Evolutionary conservation across 2,113 vertebrate species (phyloP).

Genomic region (Tragulus kanchil): DNA sequence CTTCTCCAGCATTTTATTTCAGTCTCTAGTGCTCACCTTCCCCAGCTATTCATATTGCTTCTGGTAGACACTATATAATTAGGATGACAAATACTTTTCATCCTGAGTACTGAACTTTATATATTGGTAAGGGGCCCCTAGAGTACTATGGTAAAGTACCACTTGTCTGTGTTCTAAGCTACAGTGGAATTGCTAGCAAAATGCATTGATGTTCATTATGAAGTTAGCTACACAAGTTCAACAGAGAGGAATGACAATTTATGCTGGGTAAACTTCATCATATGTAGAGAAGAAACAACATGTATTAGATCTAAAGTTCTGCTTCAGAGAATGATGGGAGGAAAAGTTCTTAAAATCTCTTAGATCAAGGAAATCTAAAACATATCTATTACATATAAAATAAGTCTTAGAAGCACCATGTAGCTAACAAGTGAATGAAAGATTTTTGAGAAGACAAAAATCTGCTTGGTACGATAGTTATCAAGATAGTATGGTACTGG

Average conservation of each 20-base stretch:
- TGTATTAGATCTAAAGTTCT: neutral
- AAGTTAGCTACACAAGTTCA: neutral
- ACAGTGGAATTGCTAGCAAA: neutral
- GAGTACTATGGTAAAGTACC: neutral
- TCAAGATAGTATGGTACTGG: too few species aligned
- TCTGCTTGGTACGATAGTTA: too few species aligned
- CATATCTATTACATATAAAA: neutral
- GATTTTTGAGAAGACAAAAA: neutral
- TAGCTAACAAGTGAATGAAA: neutral
- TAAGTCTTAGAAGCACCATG: neutral
- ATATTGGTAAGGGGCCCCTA: neutral
- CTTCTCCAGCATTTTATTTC: neutral
- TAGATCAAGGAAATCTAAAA: neutral
- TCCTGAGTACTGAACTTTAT: neutral
- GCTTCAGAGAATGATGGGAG: neutral
- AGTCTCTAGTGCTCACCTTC: neutral
- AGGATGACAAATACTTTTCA: neutral
- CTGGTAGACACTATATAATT: neutral
- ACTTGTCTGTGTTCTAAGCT: neutral
- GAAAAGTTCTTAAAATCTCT: neutral
- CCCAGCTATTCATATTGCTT: neutral
- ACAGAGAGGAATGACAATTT: neutral
- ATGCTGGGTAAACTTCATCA: neutral
- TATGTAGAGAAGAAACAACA: neutral
- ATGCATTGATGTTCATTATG: neutral